Evolutionary conservation across 2,113 vertebrate genomes (phyloP).

Genomic region (Chionomys nivalis): DNA sequence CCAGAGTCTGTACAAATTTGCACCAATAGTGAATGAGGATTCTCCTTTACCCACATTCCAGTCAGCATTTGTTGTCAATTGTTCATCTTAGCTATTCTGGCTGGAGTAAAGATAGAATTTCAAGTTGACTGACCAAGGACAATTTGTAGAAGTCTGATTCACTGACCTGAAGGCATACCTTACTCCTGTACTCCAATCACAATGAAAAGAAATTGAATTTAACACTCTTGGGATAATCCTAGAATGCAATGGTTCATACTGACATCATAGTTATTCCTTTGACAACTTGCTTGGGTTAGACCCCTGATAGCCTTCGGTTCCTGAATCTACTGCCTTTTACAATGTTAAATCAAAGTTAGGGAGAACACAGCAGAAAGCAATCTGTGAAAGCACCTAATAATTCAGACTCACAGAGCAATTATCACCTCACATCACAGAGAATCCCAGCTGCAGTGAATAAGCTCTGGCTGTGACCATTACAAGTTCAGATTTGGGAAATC

Average conservation of each 20-base stretch:
- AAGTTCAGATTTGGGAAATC: slow-evolving; percentile 75
- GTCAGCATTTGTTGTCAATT: too few species aligned
- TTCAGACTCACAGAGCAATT: slow-evolving; percentile 21
- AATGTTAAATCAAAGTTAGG: not conserved
- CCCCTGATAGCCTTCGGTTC: not conserved
- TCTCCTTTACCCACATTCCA: too few species aligned
- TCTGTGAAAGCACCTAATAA: slow-evolving; percentile 1
- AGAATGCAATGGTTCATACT: not conserved
- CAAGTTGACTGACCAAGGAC: not conserved
- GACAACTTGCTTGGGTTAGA: not conserved
- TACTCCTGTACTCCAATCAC: not conserved
- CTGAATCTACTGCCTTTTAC: not conserved
- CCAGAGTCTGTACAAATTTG: too few species aligned
- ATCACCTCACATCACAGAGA: slow-evolving; percentile 65
- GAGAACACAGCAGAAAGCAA: not conserved
- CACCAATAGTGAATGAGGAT: too few species aligned
- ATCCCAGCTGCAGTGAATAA: slow-evolving; percentile 59
- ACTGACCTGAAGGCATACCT: not conserved
- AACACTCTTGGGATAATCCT: not conserved
- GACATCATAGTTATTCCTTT: slow-evolving; percentile 48
- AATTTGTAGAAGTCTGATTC: slow-evolving; percentile 48
- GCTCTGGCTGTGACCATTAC: slow-evolving; percentile 68
- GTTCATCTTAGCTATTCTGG: too few species aligned
- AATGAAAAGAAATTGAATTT: slow-evolving; percentile 2
- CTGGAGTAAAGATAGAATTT: too few species aligned